Base-by-base conservation (phyloP, 2,797 vertebrate species). In the Parotocinclus haroldoi region DNA sequence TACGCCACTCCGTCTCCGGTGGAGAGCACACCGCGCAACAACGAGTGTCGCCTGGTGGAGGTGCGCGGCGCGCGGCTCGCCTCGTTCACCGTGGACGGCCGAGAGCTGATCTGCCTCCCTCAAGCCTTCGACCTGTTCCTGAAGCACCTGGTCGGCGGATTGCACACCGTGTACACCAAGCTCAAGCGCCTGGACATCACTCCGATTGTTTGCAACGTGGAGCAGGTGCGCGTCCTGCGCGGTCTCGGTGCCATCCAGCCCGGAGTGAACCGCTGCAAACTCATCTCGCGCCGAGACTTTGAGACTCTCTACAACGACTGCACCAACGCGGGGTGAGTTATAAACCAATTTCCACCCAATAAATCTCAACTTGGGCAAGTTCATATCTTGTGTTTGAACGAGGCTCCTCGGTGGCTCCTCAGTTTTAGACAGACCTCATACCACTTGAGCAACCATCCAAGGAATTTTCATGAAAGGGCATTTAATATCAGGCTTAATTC, bases 1-100 rank as follows among this genome's bases (percentile, higher is more conserved):
- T 98, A 98, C 83, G 94, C 94, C 81, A 98, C 95, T 52, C 94
- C 96, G 75, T 97, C 95, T 51, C 96, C 95, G 63, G 95, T 98
- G 84, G 96, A 98, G 89, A 98, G 95, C 92, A 98, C 95, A 72
- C 94, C 96, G 78, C 94, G 96, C 87, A 96, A 98, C 90, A 98
- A 98, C 90, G 95, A 98, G 93, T 96, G 95, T 83, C 94, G 93
- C 80, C 94, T 96, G 91, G 95, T 98, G 88, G 95, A 96, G 82
- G 92, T 98, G 89, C 92, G 93, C 81, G 88, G 90, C 68, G 90
- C 91, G 53, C 89, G 92, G 79, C 90, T 94, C 80, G 93, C 93
- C 74, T 94, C 92, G 16, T 94, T 94, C 88, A 92, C 89, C 6
- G 93, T 94, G 79, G 88, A 89, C 68, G 91, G 90, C 78, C 88